Conservation (phyloP, 37 sponge, comb jelly and placozoan species). For the Halichondria panicea region DNA sequence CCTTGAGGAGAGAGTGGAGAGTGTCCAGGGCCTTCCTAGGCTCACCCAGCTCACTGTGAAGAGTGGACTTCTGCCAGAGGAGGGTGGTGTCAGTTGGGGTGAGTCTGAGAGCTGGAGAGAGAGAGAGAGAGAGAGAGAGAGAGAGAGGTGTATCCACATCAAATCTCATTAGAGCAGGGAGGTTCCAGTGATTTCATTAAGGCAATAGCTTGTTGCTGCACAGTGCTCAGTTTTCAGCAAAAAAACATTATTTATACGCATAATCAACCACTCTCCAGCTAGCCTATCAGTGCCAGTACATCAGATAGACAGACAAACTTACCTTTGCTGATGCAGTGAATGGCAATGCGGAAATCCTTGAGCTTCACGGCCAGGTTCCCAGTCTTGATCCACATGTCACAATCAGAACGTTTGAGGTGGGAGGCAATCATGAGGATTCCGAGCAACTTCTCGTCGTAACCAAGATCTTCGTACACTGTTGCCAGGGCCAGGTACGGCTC, state of each 20-base stretch:
- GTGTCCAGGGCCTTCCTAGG: slow-evolving; percentile 58
- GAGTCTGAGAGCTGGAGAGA: slow-evolving; percentile 35
- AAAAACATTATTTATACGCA: too few relatives aligned
- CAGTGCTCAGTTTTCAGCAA: neutral
- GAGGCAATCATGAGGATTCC: slow-evolving; percentile 81
- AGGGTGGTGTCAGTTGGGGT: slow-evolving; percentile 34
- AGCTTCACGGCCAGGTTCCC: slow-evolving; percentile 66
- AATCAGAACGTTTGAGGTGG: slow-evolving; percentile 68
- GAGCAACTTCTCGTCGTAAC: slow-evolving; percentile 66
- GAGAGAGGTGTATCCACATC: neutral
- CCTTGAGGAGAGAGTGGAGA: slow-evolving; percentile 36
- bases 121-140: slow-evolving; percentile 7
- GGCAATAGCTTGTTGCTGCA: neutral
- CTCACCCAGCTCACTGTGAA: slow-evolving; percentile 39
- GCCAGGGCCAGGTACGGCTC: slow-evolving; percentile 88
- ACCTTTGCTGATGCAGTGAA: slow-evolving; percentile 66
- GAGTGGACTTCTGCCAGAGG: slow-evolving; percentile 63
- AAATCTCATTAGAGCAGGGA: neutral
- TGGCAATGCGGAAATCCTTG: slow-evolving; percentile 40
- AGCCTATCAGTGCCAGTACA: neutral
- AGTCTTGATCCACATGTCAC: slow-evolving; percentile 67
- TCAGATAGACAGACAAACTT: neutral
- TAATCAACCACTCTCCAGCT: neutral
- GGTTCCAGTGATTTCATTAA: neutral
- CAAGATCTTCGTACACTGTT: slow-evolving; percentile 81